Evolutionary conservation across 2,113 vertebrate species (phyloP), one percentile per base, ranked within the genome.

Genomic region (Chloropsis cyanopogon): DNA sequence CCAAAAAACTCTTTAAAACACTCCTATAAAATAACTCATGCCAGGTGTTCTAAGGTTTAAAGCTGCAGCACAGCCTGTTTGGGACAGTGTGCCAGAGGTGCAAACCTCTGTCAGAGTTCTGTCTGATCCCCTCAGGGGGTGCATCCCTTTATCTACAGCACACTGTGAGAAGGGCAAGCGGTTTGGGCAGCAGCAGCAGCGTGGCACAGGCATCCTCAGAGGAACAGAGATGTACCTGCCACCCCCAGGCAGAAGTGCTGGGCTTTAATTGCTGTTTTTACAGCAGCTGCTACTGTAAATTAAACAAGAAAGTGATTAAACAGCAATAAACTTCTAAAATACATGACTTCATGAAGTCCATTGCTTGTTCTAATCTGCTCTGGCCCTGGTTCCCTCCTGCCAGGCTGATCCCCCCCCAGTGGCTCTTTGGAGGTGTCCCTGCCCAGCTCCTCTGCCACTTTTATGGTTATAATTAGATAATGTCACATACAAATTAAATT

Each of bases 131-230:
- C 60, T 44, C 65, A 42, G 29, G 47, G 64, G 37, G 20, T 54
- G 31, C 0, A 0, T 2, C 23, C 33, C 60, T 54, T 56, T 42
- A 80, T 17, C 68, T 57, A 33, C 33, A 76, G 60, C 35, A 61
- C 14, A 12, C 0, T 14, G 37, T 33, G 46, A 49, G 47, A 65
- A 20, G 41, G 0, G 1, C 31, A 69, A 37, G n/a, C 2, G 82
- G 35, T 46, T 52, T 35, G 49, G 70, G 42, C 81, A 65, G 66
- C 5, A 3, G 64, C 52, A 77, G 13, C 77, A 57, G 63, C 0
- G 3, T 4, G 44, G 29, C 12, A 35, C 61, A 46, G 12, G n/a
- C 26, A 10, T 28, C 72, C 80, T 54, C 68, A 52, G 52, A 59
- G 65, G 21, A 61, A 7, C 75, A 76, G 41, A 65, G 75, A 59